phyloP scores from a whole-genome alignment of 2,113 vertebrate species.

The Chamaetylas fuelleborni region DNA sequence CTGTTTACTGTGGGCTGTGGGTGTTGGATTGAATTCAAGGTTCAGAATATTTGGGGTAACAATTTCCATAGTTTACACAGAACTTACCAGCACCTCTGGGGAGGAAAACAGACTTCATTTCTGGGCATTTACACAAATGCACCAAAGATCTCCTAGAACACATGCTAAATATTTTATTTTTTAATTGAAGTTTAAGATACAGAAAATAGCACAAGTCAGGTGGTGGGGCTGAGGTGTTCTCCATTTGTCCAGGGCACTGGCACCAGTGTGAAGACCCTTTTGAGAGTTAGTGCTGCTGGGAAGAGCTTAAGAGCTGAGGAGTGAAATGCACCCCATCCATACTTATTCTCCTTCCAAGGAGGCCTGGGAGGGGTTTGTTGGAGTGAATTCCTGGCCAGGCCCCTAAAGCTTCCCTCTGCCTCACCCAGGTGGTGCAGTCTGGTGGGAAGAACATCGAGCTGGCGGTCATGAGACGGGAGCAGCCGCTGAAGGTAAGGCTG shows the following conservation, averaged over 20 bases:
- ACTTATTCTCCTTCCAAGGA: rapidly evolving
- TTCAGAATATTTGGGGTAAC: neutral
- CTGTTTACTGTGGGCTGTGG: neutral
- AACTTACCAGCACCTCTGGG: neutral
- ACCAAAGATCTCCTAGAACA: no score
- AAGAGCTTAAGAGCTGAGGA: rapidly evolving
- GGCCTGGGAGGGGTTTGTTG: neutral
- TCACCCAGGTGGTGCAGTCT: conserved; percentile 81
- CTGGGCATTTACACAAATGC: rapidly evolving
- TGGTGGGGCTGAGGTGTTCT: neutral
- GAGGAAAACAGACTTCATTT: neutral
- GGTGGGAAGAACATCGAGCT: conserved; percentile 85
- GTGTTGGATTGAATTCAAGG: neutral
- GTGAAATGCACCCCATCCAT: rapidly evolving
- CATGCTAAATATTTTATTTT: neutral
- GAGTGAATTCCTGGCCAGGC: neutral
- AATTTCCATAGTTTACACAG: neutral
- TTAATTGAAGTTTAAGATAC: neutral
- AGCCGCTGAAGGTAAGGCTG: conserved; percentile 79
- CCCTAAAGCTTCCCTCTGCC: neutral
- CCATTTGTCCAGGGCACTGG: rapidly evolving
- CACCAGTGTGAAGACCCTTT: neutral
- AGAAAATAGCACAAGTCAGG: neutral
- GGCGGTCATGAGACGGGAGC: conserved; percentile 81
- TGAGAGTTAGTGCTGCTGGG: neutral